Conservation (phyloP, 2,888 invertebrate genomes). For the Plusia festucae region DNA sequence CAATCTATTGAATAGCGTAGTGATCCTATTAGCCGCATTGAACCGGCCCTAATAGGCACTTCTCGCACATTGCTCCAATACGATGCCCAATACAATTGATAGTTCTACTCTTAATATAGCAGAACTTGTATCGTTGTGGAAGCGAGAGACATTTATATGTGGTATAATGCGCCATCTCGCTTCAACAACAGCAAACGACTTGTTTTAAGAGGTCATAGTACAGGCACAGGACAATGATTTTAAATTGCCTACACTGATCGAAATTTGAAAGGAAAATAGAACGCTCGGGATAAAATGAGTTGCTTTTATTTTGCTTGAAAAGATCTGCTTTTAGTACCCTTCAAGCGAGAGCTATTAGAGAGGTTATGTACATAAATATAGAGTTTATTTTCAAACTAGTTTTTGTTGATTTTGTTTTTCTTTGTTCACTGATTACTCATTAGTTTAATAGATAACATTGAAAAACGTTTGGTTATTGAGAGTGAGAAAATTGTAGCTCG, state of each 20-base stretch:
- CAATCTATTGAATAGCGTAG: constrained; percentile 48
- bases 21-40: constrained; percentile 64
- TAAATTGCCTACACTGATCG: neutral
- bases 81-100: constrained; percentile 45
- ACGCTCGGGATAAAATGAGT: neutral
- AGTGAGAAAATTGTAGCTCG: too few relatives aligned
- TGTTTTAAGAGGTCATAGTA: neutral
- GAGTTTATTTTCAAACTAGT: neutral
- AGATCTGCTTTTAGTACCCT: neutral
- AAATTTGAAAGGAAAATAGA: constrained; percentile 13
- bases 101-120: neutral
- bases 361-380: neutral
- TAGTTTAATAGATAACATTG: too few relatives aligned
- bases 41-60: constrained; percentile 62
- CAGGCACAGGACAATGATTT: constrained; percentile 21
- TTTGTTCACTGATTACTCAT: too few relatives aligned
- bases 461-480: too few relatives aligned
- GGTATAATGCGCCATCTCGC: neutral
- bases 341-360: neutral
- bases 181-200: neutral
- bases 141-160: neutral
- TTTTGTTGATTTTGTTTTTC: too few relatives aligned
- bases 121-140: neutral
- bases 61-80: constrained; percentile 56
- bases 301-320: neutral